Percentiles rank a stretch among this genome's conserved stretches.
Evolutionary conservation across 2,888 invertebrate genomes (phyloP).

Genomic region (Cyclophora albipunctata): DNA sequence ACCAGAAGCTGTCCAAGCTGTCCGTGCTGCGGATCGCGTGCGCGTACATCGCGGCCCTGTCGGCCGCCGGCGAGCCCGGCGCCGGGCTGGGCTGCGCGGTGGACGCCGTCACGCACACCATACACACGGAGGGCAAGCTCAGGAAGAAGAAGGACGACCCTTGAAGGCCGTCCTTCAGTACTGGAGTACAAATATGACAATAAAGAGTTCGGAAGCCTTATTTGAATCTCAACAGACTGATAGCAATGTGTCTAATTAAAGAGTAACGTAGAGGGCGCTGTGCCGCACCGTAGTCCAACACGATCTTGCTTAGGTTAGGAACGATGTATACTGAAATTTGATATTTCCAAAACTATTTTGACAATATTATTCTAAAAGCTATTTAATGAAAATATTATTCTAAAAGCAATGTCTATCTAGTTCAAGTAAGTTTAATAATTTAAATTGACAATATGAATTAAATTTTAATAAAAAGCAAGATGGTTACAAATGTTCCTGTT

Average conservation of each 20-base stretch:
- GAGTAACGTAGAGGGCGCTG: too few species aligned
- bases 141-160: constrained; percentile 88
- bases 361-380: neutral
- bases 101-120: constrained; percentile 91
- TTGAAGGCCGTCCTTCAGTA: constrained; percentile 46
- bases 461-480: too few species aligned
- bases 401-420: too few species aligned
- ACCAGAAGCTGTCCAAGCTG: constrained; percentile 94
- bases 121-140: constrained; percentile 93
- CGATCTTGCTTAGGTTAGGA: constrained; percentile 1
- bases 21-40: constrained; percentile 95
- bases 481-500: constrained; percentile 8
- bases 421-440: too few species aligned
- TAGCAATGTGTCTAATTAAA: constrained; percentile 14
- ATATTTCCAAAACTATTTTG: neutral
- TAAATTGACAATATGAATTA: too few species aligned
- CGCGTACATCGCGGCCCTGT: constrained; percentile 92
- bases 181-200: constrained; percentile 60
- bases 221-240: constrained; percentile 24
- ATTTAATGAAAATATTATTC: constrained; percentile 2
- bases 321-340: neutral
- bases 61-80: constrained; percentile 82
- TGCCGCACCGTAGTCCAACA: neutral
- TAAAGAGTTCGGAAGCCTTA: constrained; percentile 26
- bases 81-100: constrained; percentile 85